Evolutionary conservation across 2,888 invertebrate species (phyloP), one percentile per base, ranked within the genome.

Genomic region (Pilophorus perplexus): DNA sequence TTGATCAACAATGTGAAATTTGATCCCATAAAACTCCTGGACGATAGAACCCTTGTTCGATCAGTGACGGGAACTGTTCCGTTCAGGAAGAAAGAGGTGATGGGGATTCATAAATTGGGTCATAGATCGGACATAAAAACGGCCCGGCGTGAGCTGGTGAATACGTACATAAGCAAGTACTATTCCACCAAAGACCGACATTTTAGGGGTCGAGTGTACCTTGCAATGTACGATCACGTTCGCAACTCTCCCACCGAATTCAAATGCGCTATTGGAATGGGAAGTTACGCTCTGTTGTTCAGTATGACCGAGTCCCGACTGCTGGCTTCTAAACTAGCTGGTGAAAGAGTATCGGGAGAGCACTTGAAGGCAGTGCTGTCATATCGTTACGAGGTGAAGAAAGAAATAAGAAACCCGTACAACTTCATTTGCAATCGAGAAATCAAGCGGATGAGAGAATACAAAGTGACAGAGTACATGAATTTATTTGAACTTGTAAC

Each of bases 1-100:
- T 52, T 52, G 52, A 27, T 27, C n/a, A 52, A 52, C n/a, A 25
- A 52, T 16, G 52, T 52, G 16, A 23, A 52, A 27, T 52, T 52
- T 14, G 28, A 52, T 16, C 27, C 28, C 1, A 27, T 10, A 14
- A 27, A 52, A 3, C 6, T 52, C 10, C 3, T 52, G 2, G 28
- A 27, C 10, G 52, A 52, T 16, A 27, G 27, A 25, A 22, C 14
- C 16, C 28, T 52, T 2, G 28, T 52, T 3, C 16, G n/a, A 10
- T 2, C 23, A 18, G 20, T 44, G 8, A 44, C 23, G 1, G 20
- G 44, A 20, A 44, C 20, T 22, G 44, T 20, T 10, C 18, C 44
- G 20, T 20, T 22, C 18, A 44, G 18, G 23, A 52, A 23, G 16
- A 27, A 16, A 28, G n/a, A 27, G 16, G 27, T 52, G 4, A 25